phyloP scores from a whole-genome alignment of 2,888 invertebrate species.

The Clistopyga incitator region DNA sequence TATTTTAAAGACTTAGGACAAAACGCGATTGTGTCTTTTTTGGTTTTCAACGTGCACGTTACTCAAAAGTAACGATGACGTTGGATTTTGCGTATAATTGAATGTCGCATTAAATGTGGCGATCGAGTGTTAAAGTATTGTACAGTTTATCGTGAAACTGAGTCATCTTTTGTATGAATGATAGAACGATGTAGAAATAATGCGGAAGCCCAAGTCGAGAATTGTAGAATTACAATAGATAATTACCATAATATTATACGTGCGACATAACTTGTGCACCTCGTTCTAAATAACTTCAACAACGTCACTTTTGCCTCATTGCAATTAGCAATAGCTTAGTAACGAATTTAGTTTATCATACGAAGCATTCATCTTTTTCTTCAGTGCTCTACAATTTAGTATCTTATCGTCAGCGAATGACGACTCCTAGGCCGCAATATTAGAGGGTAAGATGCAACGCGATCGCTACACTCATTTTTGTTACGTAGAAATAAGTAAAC shows the following conservation, averaged over 20 bases:
- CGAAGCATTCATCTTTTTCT: background rate
- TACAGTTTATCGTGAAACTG: background rate
- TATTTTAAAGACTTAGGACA: background rate
- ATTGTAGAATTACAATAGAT: constrained; percentile 24
- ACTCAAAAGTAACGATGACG: background rate
- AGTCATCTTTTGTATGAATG: background rate
- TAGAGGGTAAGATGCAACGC: background rate
- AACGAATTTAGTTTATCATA: too few relatives aligned
- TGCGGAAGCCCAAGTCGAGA: background rate
- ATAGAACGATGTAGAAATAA: background rate
- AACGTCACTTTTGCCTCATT: background rate
- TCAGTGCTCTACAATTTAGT: background rate
- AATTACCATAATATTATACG: constrained; percentile 18
- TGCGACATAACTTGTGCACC: background rate
- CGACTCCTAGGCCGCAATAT: too few relatives aligned
- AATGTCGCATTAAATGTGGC: background rate
- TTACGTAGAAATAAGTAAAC: too few relatives aligned
- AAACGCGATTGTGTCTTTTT: background rate
- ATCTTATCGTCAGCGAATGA: too few relatives aligned
- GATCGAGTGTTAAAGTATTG: background rate
- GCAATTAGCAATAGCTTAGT: background rate
- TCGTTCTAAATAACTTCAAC: background rate
- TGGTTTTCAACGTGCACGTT: background rate
- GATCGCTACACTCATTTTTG: too few relatives aligned
- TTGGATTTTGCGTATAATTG: background rate